Base-by-base conservation (phyloP, 37 sponge, comb jelly and placozoan genomes). In the Mnemiopsis leidyi region DNA sequence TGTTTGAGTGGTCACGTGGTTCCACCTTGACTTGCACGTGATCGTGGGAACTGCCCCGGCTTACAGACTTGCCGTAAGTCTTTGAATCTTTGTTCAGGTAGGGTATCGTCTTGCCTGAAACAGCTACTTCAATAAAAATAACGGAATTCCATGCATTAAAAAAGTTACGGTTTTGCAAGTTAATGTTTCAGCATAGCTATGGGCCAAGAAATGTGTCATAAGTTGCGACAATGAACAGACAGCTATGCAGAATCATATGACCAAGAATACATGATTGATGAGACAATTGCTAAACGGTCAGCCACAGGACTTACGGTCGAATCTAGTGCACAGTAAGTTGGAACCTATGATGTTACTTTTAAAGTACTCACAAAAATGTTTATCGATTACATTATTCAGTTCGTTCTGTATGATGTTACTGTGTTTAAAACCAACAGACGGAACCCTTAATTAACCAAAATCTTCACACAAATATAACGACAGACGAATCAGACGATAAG, bases 11-110 rank as follows among this genome's bases (percentile, higher is more conserved):
- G 3, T 85, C 90, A 18, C 90, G 40, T 39, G 90, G 90, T 25
- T 85, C 90, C 1, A 85, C 36, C 48, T 85, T 85, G 1, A 85
- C 90, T 85, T 85, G 90, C 61, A 85, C 90, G 61, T 85, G 40
- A 0, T 40, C 61, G 36, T 77, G 79, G 32, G 79, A 13, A 32
- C 32, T 3, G 36, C 7, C 35, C 9, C 73, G 24, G 16, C 35
- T 32, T 71, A 3, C 73, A 1, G 90, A 21, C 23, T 85, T 85
- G 24, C 90, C 29, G 90, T 85, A 85, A 35, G 90, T 85, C 30
- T 85, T 85, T 16, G 79, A 32, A 5, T 85, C 90, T 26, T 85
- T 85, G 61, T 85, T 85, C 3, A 85, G 61, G 35, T 85, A 85
- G n/a, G 32, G 90, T 2, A 85, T 85, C 5, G 90, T 85, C 48